Base-by-base conservation (phyloP, 2,113 vertebrate species). In the Talpa occidentalis region DNA sequence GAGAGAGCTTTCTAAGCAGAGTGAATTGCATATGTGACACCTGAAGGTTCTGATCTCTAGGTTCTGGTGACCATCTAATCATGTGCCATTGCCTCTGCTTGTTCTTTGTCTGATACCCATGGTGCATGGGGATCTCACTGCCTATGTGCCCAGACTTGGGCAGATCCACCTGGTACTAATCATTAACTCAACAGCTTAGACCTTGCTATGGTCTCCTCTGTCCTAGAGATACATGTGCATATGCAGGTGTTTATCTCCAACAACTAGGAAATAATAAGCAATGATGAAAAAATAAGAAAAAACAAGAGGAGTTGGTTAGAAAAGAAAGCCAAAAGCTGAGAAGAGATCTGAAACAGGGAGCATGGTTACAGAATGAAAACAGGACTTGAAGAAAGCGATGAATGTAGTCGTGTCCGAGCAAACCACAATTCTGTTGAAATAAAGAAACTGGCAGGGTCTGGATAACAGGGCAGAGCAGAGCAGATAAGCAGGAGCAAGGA, bases 251-350 rank as follows among this genome's bases (percentile, higher is more conserved):
- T 81, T 70, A 35, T 49, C 35, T 72, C 60, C 60, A 26, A 81
- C n/a, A 28, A 94, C 74, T 76, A 70, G 10, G 32, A 95, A 88
- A 72, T 85, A 89, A 83, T 22, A 9, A 54, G 42, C 66, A 84
- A 69, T n/a, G 64, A 84, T 47, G 42, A 22, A 70, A 56, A 88
- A 91, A 30, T n/a, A n/a, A 77, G 77, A 10, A 88, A 30, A n/a
- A 72, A 88, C 5, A 19, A 42, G 10, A 91, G 21, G 44, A 37
- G 15, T 49, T 56, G 70, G 42, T 83, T 62, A 79, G 47, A 62
- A 49, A 70, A 10, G n/a, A 81, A 56, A 90, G 64, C 35, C 22
- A 22, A 70, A 95, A 78, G 67, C 35, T 87, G 70, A 87, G 60
- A 90, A 5, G 6, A n/a, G 10, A 49, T 62, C 37, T 93, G 66